Evolutionary conservation across 2,888 invertebrate genomes (phyloP).

Genomic region (Theretra japonica): DNA sequence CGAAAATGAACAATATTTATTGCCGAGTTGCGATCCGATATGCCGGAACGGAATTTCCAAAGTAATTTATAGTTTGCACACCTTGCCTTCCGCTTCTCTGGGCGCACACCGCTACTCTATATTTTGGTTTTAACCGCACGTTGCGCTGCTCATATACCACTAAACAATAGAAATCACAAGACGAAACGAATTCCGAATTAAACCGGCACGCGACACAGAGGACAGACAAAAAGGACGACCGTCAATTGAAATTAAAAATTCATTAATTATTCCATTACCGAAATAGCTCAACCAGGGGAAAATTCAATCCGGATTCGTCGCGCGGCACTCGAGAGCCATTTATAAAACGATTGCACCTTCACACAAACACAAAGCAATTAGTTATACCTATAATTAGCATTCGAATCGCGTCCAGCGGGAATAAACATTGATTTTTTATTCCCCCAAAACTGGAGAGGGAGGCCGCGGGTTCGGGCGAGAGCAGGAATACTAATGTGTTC

Average conservation of each 20-base stretch:
- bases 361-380: slow-evolving; percentile 79
- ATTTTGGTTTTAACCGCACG: slow-evolving; percentile 44
- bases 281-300: slow-evolving; percentile 47
- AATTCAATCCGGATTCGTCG: slow-evolving; percentile 53
- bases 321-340: slow-evolving; percentile 52
- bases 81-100: slow-evolving; percentile 57
- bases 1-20: slow-evolving; percentile 81
- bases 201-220: background rate
- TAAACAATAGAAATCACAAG: slow-evolving; percentile 3
- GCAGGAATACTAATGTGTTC: slow-evolving; percentile 83
- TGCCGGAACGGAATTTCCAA: slow-evolving; percentile 70
- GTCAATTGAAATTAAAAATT: slow-evolving; percentile 46
- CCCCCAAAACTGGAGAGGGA: slow-evolving; percentile 77
- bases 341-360: slow-evolving; percentile 63
- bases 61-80: slow-evolving; percentile 79
- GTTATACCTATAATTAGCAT: slow-evolving; percentile 79
- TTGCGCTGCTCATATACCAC: slow-evolving; percentile 34
- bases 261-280: slow-evolving; percentile 50
- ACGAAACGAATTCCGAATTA: background rate
- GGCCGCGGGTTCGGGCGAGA: slow-evolving; percentile 65
- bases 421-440: slow-evolving; percentile 85
- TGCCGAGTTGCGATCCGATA: slow-evolving; percentile 69
- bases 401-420: slow-evolving; percentile 77
- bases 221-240: slow-evolving; percentile 19
- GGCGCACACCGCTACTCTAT: slow-evolving; percentile 42